Percentiles rank a stretch among this genome's conserved stretches.
Conservation (phyloP, 2,888 invertebrate species). For the Agrypnus murinus region DNA sequence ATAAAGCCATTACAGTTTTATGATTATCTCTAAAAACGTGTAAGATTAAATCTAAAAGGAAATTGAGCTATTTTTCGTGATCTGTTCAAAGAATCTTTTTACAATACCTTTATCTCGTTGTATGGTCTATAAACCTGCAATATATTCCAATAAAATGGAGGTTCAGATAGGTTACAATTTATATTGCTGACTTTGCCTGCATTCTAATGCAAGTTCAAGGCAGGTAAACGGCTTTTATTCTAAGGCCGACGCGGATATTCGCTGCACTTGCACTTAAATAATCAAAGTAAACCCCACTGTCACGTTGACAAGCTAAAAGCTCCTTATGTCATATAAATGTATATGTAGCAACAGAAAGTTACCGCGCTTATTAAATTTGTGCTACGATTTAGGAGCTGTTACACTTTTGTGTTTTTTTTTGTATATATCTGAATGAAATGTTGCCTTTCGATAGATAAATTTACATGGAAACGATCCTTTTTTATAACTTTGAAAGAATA, state of each 20-base stretch:
- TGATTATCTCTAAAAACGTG: too few species aligned
- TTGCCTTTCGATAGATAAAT: too few species aligned
- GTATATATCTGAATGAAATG: too few species aligned
- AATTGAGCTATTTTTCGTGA: slow-evolving; percentile 9
- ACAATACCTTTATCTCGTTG: neutral
- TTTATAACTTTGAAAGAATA: too few species aligned
- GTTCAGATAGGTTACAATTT: slow-evolving; percentile 5
- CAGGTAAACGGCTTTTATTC: neutral
- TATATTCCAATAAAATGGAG: slow-evolving; percentile 11
- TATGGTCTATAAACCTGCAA: slow-evolving; percentile 7
- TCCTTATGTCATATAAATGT: too few species aligned
- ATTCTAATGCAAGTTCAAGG: slow-evolving; percentile 9
- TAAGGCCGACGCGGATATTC: neutral
- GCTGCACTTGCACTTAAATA: slow-evolving; percentile 1
- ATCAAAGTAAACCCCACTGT: neutral
- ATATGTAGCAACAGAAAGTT: neutral
- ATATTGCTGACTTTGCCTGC: neutral
- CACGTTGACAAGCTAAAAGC: neutral
- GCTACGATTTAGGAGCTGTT: neutral
- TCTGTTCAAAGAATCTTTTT: neutral
- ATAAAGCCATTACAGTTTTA: too few species aligned
- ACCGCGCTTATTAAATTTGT: neutral
- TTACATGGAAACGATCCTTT: too few species aligned
- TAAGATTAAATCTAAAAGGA: too few species aligned
- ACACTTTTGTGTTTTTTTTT: too few species aligned